phyloP scores from a whole-genome alignment of 2,888 invertebrate genomes.

The Hyalella azteca region DNA sequence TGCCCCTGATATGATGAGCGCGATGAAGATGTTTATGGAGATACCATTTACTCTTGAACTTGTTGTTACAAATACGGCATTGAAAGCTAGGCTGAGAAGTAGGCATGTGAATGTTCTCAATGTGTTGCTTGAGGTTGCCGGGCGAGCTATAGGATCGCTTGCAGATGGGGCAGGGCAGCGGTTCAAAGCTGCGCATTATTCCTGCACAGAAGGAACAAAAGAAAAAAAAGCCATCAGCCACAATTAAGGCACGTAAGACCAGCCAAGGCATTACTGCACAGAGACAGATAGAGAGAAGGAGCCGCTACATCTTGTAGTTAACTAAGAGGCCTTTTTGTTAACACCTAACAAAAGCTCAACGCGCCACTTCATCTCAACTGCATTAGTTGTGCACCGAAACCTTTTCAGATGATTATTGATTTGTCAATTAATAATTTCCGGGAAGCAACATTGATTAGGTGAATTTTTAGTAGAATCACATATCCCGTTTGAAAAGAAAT shows the following conservation, averaged over 20 bases:
- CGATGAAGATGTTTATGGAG: conserved; percentile 70
- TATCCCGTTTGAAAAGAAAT: too few species aligned
- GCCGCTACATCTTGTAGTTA: conserved; percentile 23
- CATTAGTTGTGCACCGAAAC: too few species aligned
- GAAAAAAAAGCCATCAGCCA: conserved; percentile 56
- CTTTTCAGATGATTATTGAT: too few species aligned
- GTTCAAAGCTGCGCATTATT: conserved; percentile 63
- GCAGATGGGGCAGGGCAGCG: conserved; percentile 71
- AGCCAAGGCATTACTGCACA: conserved; percentile 38
- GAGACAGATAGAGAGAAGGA: conserved; percentile 38
- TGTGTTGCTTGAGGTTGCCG: conserved; percentile 72
- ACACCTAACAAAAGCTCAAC: too few species aligned
- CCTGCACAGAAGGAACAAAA: conserved; percentile 57
- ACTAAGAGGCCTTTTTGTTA: conserved; percentile 13
- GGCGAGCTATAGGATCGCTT: conserved; percentile 72
- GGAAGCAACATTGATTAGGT: too few species aligned
- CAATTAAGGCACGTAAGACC: conserved; percentile 54
- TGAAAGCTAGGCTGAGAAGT: conserved; percentile 69
- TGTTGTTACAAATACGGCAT: conserved; percentile 70
- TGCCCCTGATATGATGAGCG: conserved; percentile 64
- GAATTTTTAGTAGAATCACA: too few species aligned
- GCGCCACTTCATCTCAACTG: conserved; percentile 25
- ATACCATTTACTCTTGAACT: conserved; percentile 72
- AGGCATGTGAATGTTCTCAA: conserved; percentile 69
- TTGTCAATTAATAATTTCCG: too few species aligned